These are phyloP conservation scores for Hyperoplus immaculatus DNA, from an alignment of 2,797 vertebrate genomes.

Conservation along the genomic window DNA sequence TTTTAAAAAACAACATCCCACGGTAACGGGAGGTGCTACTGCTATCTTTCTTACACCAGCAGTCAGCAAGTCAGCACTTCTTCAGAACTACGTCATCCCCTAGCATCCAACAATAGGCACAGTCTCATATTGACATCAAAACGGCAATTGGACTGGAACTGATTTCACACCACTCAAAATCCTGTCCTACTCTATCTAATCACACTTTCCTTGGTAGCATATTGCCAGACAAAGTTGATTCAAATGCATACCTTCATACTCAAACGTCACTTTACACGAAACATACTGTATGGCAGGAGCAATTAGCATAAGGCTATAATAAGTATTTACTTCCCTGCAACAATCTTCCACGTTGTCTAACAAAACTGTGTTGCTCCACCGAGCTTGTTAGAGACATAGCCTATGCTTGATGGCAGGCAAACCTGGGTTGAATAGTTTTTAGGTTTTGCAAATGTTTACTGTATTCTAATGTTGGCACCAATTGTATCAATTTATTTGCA, in stretches of 20 bases:
- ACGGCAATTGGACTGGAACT: slow-evolving; percentile 50
- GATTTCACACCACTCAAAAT: slow-evolving; percentile 2
- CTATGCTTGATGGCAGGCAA: slow-evolving; percentile 7
- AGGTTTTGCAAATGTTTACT: background rate
- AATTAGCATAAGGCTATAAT: slow-evolving; percentile 62
- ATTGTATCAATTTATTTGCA: background rate
- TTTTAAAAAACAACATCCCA: slow-evolving; percentile 25
- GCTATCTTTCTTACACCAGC: slow-evolving; percentile 25
- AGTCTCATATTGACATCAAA: slow-evolving; percentile 67
- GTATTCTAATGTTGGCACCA: slow-evolving; percentile 17
- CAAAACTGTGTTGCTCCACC: slow-evolving; percentile 33
- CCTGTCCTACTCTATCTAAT: background rate
- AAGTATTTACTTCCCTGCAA: slow-evolving; percentile 60
- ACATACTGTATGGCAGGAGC: slow-evolving; percentile 52
- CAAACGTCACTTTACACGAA: slow-evolving; percentile 26
- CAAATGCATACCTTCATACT: slow-evolving; percentile 25
- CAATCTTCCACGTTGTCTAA: slow-evolving; percentile 39
- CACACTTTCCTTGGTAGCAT: background rate
- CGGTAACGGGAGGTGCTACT: slow-evolving; percentile 44
- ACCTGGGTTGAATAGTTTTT: slow-evolving; percentile 24
- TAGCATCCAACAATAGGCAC: slow-evolving; percentile 47
- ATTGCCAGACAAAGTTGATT: slow-evolving; percentile 9
- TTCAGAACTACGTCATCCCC: slow-evolving; percentile 4
- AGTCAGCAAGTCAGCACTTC: slow-evolving; percentile 11
- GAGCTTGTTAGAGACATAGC: slow-evolving; percentile 12